Conservation (phyloP, 2,888 invertebrate species). For the Dasypogon diadema region DNA sequence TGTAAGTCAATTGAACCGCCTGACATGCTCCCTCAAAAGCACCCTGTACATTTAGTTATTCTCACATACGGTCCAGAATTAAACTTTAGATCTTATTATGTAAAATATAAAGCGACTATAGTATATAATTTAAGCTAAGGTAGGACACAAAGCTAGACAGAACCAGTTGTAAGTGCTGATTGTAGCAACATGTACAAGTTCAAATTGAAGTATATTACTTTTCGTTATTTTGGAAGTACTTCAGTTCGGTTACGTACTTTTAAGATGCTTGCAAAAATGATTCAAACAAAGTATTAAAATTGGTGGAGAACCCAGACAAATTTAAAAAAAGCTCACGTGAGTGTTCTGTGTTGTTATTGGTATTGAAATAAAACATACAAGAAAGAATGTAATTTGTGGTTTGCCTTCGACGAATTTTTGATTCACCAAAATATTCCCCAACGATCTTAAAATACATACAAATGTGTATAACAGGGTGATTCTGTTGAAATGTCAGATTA, state of each 20-base stretch:
- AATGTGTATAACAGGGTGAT: too few species aligned
- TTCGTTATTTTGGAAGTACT: neutral
- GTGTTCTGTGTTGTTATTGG: conserved; percentile 48
- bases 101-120: conserved; percentile 19
- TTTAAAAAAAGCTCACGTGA: conserved; percentile 37
- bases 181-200: neutral
- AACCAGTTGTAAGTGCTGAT: neutral
- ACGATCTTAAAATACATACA: too few species aligned
- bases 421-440: too few species aligned
- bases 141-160: conserved; percentile 4
- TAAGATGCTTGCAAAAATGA: neutral
- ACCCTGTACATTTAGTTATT: conserved; percentile 55
- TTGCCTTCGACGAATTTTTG: too few species aligned
- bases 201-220: conserved; percentile 3
- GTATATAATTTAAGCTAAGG: conserved; percentile 18
- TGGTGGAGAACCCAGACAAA: neutral
- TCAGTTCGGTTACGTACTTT: neutral
- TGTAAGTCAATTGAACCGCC: neutral
- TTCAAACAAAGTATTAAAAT: neutral
- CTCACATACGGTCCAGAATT: conserved; percentile 54
- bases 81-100: conserved; percentile 29
- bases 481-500: too few species aligned
- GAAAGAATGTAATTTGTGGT: neutral
- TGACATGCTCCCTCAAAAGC: conserved; percentile 48
- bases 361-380: conserved; percentile 31